phyloP scores from a whole-genome alignment of 1,140 invertebrate genomes.

The Lordiphosa clarofinis region DNA sequence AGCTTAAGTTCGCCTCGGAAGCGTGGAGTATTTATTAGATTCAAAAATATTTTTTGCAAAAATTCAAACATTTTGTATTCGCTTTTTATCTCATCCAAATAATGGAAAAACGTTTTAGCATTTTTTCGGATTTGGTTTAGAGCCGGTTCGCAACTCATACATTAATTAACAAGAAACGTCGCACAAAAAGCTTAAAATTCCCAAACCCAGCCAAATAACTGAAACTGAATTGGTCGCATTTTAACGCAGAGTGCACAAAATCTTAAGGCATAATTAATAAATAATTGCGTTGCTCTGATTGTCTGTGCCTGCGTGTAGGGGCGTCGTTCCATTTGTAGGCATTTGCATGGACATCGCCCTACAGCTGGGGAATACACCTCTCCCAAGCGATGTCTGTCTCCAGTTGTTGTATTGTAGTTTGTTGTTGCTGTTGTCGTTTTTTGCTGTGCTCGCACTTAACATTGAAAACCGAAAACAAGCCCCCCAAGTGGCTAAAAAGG shows the following conservation, averaged over 20 bases:
- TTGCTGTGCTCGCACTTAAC: conserved; percentile 52
- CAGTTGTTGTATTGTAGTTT: conserved; percentile 25
- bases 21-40: no score
- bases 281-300: conserved; percentile 45
- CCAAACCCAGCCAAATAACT: background rate
- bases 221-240: conserved; percentile 24
- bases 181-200: no score
- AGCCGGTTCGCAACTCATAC: no score
- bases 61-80: no score
- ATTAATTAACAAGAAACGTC: no score
- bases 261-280: conserved; percentile 46
- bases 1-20: no score
- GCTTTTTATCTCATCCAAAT: no score
- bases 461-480: conserved; percentile 76
- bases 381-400: conserved; percentile 9
- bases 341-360: conserved; percentile 39
- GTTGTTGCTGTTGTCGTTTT: conserved; percentile 20
- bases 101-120: no score
- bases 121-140: no score
- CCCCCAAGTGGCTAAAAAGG: conserved; percentile 62
- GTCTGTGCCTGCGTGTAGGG: conserved; percentile 16
- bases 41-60: no score
- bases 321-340: conserved; percentile 11
- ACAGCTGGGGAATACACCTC: conserved; percentile 30
- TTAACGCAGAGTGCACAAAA: conserved; percentile 32